Percentiles rank a stretch among this genome's conserved stretches.
Evolutionary conservation across 2,113 vertebrate species (phyloP).

Genomic region (Saimiri boliviensis): DNA sequence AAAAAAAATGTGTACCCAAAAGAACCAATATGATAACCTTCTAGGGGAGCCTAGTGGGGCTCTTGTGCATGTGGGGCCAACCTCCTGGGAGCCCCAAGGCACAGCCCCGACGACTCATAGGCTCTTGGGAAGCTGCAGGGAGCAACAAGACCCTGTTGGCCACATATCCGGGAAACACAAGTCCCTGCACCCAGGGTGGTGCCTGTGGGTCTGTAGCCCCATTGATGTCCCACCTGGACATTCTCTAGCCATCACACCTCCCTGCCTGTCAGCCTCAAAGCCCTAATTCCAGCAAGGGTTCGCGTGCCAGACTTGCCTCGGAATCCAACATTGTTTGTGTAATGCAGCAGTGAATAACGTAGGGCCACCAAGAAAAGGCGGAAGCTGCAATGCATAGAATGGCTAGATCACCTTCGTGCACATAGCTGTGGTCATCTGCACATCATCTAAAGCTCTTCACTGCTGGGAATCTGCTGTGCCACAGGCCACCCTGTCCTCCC

Average conservation of each 20-base stretch:
- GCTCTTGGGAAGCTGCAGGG: not conserved
- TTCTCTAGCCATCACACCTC: not conserved
- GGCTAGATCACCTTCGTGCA: rapidly evolving
- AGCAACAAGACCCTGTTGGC: not conserved
- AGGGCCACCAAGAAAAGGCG: not conserved
- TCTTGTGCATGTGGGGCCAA: not conserved
- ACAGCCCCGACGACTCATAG: not conserved
- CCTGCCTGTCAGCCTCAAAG: not conserved
- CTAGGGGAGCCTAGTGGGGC: not conserved
- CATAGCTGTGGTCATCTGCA: rapidly evolving
- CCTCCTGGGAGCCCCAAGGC: not conserved
- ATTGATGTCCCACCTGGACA: not conserved
- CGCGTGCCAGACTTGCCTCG: not conserved
- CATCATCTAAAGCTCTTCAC: not conserved
- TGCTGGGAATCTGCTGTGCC: not conserved
- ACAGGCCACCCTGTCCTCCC: not conserved
- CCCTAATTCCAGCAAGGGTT: not conserved
- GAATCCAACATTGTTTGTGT: not conserved
- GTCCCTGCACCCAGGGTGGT: not conserved
- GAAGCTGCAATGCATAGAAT: not conserved
- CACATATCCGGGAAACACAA: no score
- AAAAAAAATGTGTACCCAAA: not conserved
- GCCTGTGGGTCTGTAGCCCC: no score
- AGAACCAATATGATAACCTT: not conserved
- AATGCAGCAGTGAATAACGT: not conserved